These are phyloP conservation scores for Cheilinus undulatus DNA, from an alignment of 2,113 vertebrate species.

Conservation along the genomic window DNA sequence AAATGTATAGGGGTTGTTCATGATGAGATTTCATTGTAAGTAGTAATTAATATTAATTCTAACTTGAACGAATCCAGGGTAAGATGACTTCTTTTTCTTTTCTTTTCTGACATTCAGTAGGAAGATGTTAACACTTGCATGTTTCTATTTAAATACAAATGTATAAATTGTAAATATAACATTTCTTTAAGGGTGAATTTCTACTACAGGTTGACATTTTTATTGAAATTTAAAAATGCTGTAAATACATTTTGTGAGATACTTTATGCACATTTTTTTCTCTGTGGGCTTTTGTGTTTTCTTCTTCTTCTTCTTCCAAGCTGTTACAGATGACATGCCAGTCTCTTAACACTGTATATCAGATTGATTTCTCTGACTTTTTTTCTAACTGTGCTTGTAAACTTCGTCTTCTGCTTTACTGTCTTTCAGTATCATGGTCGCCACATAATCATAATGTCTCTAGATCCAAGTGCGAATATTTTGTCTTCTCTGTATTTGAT, in stretches of 20 bases:
- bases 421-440: conserved; percentile 64
- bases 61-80: conserved; percentile 84
- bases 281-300: conserved; percentile 57
- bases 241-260: conserved; percentile 85
- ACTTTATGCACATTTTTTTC: conserved; percentile 80
- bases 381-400: conserved; percentile 65
- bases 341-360: conserved; percentile 77
- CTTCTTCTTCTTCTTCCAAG: conserved; percentile 53
- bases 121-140: conserved; percentile 84
- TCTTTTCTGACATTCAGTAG: conserved; percentile 73
- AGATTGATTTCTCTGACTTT: conserved; percentile 53
- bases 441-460: conserved; percentile 73
- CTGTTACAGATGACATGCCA: conserved; percentile 59
- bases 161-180: conserved; percentile 87
- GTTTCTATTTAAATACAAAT: conserved; percentile 87
- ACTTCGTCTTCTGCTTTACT: conserved; percentile 61
- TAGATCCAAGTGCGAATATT: conserved; percentile 75
- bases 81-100: conserved; percentile 58
- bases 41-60: conserved; percentile 80
- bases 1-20: conserved; percentile 68
- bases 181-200: conserved; percentile 86
- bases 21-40: conserved; percentile 80
- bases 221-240: conserved; percentile 82
- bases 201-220: conserved; percentile 84
- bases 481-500: conserved; percentile 77